Evolutionary conservation across 1,140 invertebrate species (phyloP).

Genomic region (Panulirus ornatus): DNA sequence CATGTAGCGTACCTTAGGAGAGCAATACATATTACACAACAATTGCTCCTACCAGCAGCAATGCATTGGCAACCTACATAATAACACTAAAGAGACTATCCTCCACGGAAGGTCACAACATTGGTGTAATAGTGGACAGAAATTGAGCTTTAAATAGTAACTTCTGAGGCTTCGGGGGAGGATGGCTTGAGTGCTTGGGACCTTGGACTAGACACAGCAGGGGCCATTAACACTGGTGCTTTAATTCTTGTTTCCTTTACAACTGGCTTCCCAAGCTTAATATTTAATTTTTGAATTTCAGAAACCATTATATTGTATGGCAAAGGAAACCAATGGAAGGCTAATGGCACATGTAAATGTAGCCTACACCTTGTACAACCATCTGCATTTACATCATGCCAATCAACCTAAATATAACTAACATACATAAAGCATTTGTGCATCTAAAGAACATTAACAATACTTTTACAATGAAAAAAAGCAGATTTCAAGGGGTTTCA

Average conservation of each 20-base stretch:
- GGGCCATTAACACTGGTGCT: constrained; percentile 29
- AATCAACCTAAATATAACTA: constrained; percentile 17
- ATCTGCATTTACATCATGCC: constrained; percentile 22
- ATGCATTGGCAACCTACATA: constrained; percentile 32
- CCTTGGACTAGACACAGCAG: background rate
- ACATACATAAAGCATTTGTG: constrained; percentile 43
- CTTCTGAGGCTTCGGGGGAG: background rate
- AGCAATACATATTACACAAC: constrained; percentile 11
- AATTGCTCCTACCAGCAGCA: constrained; percentile 25
- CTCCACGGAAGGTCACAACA: background rate
- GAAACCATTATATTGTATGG: background rate
- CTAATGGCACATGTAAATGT: background rate
- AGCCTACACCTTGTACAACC: constrained; percentile 16
- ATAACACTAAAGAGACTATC: constrained; percentile 14
- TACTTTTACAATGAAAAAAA: background rate
- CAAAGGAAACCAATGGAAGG: background rate
- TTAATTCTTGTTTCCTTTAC: constrained; percentile 1
- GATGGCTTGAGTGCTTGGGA: constrained; percentile 6
- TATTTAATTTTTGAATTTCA: background rate
- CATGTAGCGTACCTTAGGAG: background rate
- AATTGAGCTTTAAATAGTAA: constrained; percentile 10
- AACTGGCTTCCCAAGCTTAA: background rate
- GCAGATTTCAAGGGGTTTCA: background rate
- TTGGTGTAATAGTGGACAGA: background rate
- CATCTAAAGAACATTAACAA: constrained; percentile 38